Evolutionary conservation across 2,797 vertebrate species (phyloP).

Genomic region (Australoheros facetus): DNA sequence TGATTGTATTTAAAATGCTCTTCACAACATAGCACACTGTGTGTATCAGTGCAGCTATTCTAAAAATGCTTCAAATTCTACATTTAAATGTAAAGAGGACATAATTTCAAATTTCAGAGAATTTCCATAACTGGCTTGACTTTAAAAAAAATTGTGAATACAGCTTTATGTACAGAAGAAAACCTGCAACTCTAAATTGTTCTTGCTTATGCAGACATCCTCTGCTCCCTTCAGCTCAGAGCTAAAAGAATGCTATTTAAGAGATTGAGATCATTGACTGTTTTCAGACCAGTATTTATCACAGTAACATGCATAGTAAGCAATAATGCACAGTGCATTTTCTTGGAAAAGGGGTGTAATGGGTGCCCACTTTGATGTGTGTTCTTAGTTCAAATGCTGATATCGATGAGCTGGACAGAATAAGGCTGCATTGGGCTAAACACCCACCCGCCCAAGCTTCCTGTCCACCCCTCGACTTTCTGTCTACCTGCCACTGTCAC

Average conservation of each 20-base stretch:
- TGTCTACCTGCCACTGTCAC: constrained; percentile 74
- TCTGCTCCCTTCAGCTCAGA: background rate
- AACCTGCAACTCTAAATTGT: background rate
- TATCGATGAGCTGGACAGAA: constrained; percentile 47
- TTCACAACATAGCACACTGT: background rate
- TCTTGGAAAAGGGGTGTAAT: constrained; percentile 33
- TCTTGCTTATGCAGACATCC: background rate
- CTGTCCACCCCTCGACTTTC: constrained; percentile 49
- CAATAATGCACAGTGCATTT: constrained; percentile 28
- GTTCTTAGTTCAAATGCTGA: constrained; percentile 22
- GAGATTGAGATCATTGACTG: constrained; percentile 29
- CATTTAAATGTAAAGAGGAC: background rate
- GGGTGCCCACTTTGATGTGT: constrained; percentile 16
- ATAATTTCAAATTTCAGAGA: background rate
- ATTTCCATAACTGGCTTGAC: background rate
- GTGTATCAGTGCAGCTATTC: background rate
- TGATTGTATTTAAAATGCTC: constrained; percentile 2
- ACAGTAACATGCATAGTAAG: background rate
- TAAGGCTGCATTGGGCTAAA: constrained; percentile 32
- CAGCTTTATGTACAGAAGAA: background rate
- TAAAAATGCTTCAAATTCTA: background rate
- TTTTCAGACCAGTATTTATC: constrained; percentile 40
- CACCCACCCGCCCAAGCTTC: constrained; percentile 29
- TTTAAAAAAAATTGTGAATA: background rate
- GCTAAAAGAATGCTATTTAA: constrained; percentile 30